Conservation (phyloP, 2,113 vertebrate genomes). For the Pseudopodoces humilis region DNA sequence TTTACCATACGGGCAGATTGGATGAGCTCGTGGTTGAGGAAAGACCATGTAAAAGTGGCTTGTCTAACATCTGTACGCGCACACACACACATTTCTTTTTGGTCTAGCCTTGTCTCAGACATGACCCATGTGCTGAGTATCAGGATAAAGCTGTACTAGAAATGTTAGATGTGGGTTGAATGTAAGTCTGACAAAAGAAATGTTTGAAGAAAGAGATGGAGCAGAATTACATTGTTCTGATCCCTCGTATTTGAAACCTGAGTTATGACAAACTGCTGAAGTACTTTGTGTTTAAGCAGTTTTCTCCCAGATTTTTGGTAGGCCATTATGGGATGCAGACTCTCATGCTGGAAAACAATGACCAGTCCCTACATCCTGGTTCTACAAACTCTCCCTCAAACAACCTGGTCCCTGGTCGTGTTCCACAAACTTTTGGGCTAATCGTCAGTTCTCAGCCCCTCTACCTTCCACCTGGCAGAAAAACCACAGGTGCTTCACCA, state of each 20-base stretch:
- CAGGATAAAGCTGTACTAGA: neutral
- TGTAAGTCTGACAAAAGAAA: neutral
- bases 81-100: neutral
- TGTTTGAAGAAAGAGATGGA: neutral
- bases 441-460: neutral
- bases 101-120: neutral
- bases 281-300: neutral
- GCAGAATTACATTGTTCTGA: neutral
- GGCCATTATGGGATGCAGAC: neutral
- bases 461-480: neutral
- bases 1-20: neutral
- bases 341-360: neutral
- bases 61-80: neutral
- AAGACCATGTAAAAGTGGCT: neutral
- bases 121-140: neutral
- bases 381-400: too few relatives aligned
- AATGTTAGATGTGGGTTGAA: neutral
- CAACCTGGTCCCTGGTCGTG: too few relatives aligned
- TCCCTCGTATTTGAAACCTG: neutral
- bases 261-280: neutral
- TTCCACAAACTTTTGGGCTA: neutral
- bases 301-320: neutral
- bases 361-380: neutral
- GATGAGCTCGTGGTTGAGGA: constrained; percentile 10
- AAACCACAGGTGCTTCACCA: neutral